Conservation (phyloP, 2,797 vertebrate species). For the Oceanodroma leucorhoa region DNA sequence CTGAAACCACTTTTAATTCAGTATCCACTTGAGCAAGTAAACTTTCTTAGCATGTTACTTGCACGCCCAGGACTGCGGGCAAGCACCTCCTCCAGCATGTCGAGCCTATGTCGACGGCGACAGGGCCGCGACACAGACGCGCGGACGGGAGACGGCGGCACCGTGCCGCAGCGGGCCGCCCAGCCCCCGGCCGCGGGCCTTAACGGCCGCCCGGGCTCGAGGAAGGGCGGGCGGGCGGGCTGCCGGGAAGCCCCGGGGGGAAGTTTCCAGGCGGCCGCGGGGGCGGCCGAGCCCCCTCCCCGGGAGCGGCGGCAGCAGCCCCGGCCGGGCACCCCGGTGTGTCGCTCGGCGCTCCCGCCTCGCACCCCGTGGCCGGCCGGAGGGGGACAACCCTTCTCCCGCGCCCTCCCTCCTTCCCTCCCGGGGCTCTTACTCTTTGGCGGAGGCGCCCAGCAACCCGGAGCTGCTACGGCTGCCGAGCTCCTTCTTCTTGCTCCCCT, state of each 20-base stretch:
- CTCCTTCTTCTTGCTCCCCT: conserved; percentile 12
- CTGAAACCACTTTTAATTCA: accelerated
- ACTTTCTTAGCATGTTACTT: accelerated
- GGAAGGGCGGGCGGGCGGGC: too few species aligned
- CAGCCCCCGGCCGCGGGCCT: neutral
- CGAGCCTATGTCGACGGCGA: accelerated
- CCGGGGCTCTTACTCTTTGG: conserved; percentile 31
- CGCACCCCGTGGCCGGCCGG: too few species aligned
- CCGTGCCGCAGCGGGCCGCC: neutral
- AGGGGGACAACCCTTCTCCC: neutral
- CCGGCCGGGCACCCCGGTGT: too few species aligned
- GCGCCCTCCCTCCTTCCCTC: neutral
- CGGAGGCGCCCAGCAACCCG: neutral
- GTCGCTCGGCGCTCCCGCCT: neutral
- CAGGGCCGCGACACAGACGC: accelerated
- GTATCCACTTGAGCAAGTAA: accelerated
- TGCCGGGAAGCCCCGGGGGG: too few species aligned
- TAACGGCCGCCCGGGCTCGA: neutral
- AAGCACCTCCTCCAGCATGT: too few species aligned
- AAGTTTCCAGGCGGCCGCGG: neutral
- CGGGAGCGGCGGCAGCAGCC: too few species aligned
- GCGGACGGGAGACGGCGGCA: too few species aligned
- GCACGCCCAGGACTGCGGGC: accelerated
- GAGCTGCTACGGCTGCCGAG: neutral
- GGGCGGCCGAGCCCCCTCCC: neutral